phyloP scores from a whole-genome alignment of 2,888 invertebrate genomes.

The Heterodera filipjevi region DNA sequence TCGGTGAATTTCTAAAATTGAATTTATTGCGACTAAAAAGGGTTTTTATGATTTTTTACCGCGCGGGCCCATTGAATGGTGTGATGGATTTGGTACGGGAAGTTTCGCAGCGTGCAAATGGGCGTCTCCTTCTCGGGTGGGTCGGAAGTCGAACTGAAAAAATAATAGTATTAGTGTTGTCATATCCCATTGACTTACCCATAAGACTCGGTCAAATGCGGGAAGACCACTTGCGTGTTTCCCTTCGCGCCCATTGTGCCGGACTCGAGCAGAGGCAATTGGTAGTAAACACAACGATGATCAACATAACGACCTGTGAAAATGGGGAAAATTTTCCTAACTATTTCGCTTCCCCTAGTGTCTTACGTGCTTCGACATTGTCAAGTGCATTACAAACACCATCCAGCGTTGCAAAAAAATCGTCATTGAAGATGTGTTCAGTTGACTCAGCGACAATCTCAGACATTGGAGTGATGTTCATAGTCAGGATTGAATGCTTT shows the following conservation, averaged over 20 bases:
- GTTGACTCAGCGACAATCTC: constrained; percentile 89
- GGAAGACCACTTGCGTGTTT: constrained; percentile 79
- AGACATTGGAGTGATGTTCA: constrained; percentile 65
- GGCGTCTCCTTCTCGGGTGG: constrained; percentile 98
- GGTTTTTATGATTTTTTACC: no score
- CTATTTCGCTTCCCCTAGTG: neutral
- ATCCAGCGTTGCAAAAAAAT: constrained; percentile 87
- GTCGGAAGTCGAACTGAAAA: constrained; percentile 85
- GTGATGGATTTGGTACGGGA: constrained; percentile 89
- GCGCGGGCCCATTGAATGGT: constrained; percentile 69
- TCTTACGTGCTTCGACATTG: constrained; percentile 87
- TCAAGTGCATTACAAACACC: constrained; percentile 97
- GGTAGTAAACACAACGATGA: constrained; percentile 92
- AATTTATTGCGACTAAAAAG: no score
- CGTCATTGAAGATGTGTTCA: constrained; percentile 88
- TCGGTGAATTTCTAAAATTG: constrained; percentile 79
- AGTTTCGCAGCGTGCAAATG: constrained; percentile 96
- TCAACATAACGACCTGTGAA: constrained; percentile 85
- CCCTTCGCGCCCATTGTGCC: constrained; percentile 95
- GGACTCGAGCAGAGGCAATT: constrained; percentile 91
- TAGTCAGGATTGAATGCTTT: constrained; percentile 68
- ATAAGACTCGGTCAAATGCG: constrained; percentile 93
- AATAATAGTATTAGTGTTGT: no score
- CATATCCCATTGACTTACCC: no score
- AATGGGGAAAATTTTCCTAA: neutral